Evolutionary conservation across 1,140 invertebrate species (phyloP), one percentile per base, ranked within the genome.

Genomic region (Bilobella aurantiaca): DNA sequence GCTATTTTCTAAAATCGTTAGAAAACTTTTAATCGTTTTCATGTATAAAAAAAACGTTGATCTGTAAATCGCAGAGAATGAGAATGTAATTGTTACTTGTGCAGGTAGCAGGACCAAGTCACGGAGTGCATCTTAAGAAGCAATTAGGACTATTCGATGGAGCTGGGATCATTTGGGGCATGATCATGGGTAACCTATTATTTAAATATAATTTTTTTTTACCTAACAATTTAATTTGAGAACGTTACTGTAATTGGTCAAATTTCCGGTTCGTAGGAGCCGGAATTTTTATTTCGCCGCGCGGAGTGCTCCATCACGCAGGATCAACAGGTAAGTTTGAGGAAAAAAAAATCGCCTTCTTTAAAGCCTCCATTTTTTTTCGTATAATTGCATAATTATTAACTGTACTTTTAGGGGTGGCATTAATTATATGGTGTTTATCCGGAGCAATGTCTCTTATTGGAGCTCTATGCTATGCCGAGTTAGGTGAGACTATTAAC

Each of bases 141-240:
- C 83, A 89, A 72, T 78, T 94, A 1, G 90, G 90, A 0, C 75
- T 95, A 28, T 77, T 91, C 18, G 89, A 93, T 78, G 91, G 91
- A 5, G 86, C 90, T 30, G 87, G 88, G 37, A 89, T 93, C 63
- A 91, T 93, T 74, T 78, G 93, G 65, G 91, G 91, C 49, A 90
- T 91, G 32, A 93, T 93, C 70, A 88, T 93, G 73, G 91, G 91
- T 1, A 90, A 89, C 59, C n/a, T 90, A 90, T 3, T 98, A 98
- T 74, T 42, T 42, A 12, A 42, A 42, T 12, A 12, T 42, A 42
- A 18, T 8, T 42, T 42, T 12, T 12, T 42, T 18, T 8, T 42
- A 42, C 18, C 8, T 18, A 42, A 12, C 18, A 42, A 42, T 42
- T 42, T 12, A 42, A 42, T 12, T 8, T 18, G 34, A 42, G 18